Evolutionary conservation across 2,888 invertebrate genomes (phyloP), one percentile per base, ranked within the genome.

Genomic region (Lasioglossum oenotherae): DNA sequence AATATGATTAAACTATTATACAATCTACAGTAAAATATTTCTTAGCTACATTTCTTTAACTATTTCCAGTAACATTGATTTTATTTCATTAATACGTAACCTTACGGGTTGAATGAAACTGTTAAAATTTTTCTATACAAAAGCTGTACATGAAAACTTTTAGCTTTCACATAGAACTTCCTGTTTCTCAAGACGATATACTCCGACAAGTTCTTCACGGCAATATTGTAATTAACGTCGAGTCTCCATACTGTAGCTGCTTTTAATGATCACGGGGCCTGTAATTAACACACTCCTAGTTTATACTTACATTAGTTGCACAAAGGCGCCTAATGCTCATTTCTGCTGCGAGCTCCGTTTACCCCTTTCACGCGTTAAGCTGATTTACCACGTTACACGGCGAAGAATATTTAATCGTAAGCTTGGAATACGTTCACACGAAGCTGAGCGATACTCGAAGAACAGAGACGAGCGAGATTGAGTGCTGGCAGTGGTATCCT

Each of bases 401-500:
- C 10, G 72, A 74, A 74, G 84, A 82, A 89, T 87, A 86, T 82
- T 89, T 89, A 89, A 87, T 86, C 86, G 81, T 27, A 41, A 44
- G 44, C 78, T 64, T 14, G 77, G 86, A 87, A 87, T 79, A 84
- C 76, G 74, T 80, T 90, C 81, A 81, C 78, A 73, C 38, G 67
- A 69, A 53, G 46, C 53, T 71, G 80, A 35, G 74, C 71, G 80
- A 88, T 83, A 71, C 75, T 76, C 78, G 87, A 78, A 78, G 38
- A 84, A 81, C 74, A 72, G 72, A 74, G 72, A 74, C 72, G 76
- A 87, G 84, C 44, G 85, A 84, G 90, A 90, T 90, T 80, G 91
- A 89, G 82, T 82, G 83, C 74, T 81, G 73, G 82, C 75, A 73
- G 78, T 73, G 83, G 75, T 82, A 89, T 88, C 78, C 84, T 86